Percentiles rank a stretch among this genome's conserved stretches.
These are phyloP conservation scores for Odontocerum albicorne DNA, from an alignment of 2,888 invertebrate species.

Conservation along the genomic window DNA sequence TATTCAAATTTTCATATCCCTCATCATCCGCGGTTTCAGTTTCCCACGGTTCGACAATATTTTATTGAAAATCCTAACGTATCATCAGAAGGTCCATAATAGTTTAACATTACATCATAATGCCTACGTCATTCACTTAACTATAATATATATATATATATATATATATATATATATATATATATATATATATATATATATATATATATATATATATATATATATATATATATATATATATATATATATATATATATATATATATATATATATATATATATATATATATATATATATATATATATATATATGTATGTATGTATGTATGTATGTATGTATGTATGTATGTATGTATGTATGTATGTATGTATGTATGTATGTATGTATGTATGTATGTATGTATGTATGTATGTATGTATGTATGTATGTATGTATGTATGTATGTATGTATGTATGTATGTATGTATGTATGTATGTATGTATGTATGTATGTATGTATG, in stretches of 20 bases:
- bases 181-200: not conserved
- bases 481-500: not conserved
- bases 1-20: too few species aligned
- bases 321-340: not conserved
- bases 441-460: not conserved
- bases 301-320: not conserved
- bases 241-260: not conserved
- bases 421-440: not conserved
- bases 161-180: not conserved
- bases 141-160: not conserved
- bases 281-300: not conserved
- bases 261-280: not conserved
- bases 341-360: not conserved
- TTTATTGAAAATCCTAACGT: too few species aligned
- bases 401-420: not conserved
- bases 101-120: too few species aligned
- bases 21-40: too few species aligned
- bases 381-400: not conserved
- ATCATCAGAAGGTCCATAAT: too few species aligned
- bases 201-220: not conserved
- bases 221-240: not conserved
- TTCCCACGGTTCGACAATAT: too few species aligned
- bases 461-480: not conserved
- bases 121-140: not conserved
- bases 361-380: not conserved